Conservation (phyloP, 2,888 invertebrate species). For the Drosophila neoperkinsi region DNA sequence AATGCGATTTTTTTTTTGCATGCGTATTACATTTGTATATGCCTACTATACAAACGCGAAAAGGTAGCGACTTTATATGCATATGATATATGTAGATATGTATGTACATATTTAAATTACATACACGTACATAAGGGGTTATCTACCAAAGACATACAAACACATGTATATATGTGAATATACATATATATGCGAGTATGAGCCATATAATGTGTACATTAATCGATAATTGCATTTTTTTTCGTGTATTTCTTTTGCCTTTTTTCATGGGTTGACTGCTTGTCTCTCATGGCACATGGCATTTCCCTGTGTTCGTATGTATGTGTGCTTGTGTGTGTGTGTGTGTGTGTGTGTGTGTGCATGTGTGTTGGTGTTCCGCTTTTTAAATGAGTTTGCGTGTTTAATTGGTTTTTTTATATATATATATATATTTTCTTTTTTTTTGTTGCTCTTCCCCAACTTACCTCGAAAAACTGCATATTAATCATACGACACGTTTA, state of each 20-base stretch:
- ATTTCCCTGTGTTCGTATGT: constrained; percentile 47
- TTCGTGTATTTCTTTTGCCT: constrained; percentile 73
- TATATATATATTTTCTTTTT: not conserved
- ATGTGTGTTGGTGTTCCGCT: constrained; percentile 47
- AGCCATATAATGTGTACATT: constrained; percentile 78
- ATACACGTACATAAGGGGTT: constrained; percentile 68
- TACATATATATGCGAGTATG: constrained; percentile 41
- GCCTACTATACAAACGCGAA: constrained; percentile 33
- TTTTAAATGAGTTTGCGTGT: constrained; percentile 80
- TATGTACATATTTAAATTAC: constrained; percentile 45
- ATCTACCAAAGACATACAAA: constrained; percentile 58
- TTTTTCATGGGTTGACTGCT: constrained; percentile 65
- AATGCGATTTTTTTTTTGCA: constrained; percentile 20
- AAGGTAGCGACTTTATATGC: constrained; percentile 49
- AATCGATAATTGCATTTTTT: constrained; percentile 81
- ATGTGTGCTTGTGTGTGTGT: constrained; percentile 35
- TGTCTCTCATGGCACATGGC: constrained; percentile 71
- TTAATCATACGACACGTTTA: constrained; percentile 71
- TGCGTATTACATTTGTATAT: constrained; percentile 55
- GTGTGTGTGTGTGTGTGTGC: constrained; percentile 44
- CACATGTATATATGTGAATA: constrained; percentile 3
- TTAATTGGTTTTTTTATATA: constrained; percentile 70
- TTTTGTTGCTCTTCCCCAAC: constrained; percentile 8
- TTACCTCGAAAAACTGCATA: constrained; percentile 45
- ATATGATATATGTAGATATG: constrained; percentile 16